Conservation (phyloP, 1,140 invertebrate genomes). For the Lutraria rhynchaena region DNA sequence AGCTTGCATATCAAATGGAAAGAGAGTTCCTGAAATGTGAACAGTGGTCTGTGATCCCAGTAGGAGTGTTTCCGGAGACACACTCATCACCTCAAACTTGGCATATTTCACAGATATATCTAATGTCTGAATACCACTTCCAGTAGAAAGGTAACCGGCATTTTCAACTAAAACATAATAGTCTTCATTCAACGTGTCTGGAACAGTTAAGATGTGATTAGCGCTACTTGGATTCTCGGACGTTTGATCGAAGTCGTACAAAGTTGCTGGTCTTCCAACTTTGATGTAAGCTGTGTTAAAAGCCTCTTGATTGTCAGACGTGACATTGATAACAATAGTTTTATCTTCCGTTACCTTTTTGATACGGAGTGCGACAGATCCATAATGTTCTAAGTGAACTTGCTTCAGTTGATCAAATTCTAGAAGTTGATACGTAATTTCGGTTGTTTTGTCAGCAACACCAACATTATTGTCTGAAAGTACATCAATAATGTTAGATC, state of each 20-base stretch:
- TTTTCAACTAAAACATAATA: constrained; percentile 21
- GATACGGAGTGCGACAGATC: neutral
- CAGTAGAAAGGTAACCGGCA: neutral
- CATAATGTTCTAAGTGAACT: neutral
- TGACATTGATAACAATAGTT: constrained; percentile 20
- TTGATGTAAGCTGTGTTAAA: constrained; percentile 2
- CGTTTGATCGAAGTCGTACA: constrained; percentile 23
- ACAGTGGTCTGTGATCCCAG: neutral
- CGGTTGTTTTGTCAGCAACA: neutral
- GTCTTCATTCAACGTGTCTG: constrained; percentile 1
- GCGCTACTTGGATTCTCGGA: constrained; percentile 6
- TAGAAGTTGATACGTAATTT: neutral
- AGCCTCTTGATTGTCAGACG: neutral
- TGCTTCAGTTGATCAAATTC: neutral
- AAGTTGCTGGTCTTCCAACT: constrained; percentile 8
- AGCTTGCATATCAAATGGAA: constrained; percentile 2
- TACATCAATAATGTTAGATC: constrained; percentile 29
- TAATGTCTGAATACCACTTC: neutral
- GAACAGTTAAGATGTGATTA: neutral
- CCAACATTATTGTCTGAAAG: constrained; percentile 28
- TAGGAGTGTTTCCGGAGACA: neutral
- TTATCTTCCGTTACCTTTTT: neutral
- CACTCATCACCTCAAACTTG: constrained; percentile 1
- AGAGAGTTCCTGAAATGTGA: constrained; percentile 3
- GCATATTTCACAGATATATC: constrained; percentile 18